Percentiles rank a stretch among this genome's conserved stretches.
phyloP scores from a whole-genome alignment of 23 tunicate species.

The Corella eumyota region DNA sequence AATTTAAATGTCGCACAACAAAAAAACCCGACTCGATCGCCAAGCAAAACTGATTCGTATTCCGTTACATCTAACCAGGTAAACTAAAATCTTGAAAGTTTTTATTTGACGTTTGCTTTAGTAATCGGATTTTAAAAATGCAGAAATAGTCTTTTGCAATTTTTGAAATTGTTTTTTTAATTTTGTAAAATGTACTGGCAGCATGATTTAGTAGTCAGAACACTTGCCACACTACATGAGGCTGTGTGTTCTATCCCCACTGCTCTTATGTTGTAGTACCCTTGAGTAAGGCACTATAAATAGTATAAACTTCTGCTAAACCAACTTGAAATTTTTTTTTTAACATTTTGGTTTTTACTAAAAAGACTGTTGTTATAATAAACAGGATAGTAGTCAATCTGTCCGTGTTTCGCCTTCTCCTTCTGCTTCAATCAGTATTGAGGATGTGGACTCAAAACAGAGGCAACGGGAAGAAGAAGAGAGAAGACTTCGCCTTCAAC shows the following conservation, averaged over 20 bases:
- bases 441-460: constrained; percentile 53
- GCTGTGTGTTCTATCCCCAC: no score
- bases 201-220: no score
- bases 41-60: constrained; percentile 52
- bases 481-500: constrained; percentile 63
- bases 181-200: no score
- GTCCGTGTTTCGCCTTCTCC: constrained; percentile 54
- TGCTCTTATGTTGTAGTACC: no score
- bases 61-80: constrained; percentile 50
- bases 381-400: constrained; percentile 51
- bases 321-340: constrained; percentile 7
- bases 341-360: not conserved
- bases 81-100: not conserved
- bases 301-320: no score
- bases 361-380: no score
- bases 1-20: constrained; percentile 1
- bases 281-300: no score
- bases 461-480: constrained; percentile 65
- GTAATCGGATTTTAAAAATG: not conserved
- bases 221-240: no score
- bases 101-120: not conserved
- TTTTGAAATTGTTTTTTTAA: not conserved
- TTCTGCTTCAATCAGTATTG: constrained; percentile 68
- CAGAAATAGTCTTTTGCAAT: not conserved
- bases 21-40: constrained; percentile 31